These are phyloP conservation scores for Clarias pachynema DNA, from an alignment of 2,797 vertebrate species.

Conservation along the genomic window DNA sequence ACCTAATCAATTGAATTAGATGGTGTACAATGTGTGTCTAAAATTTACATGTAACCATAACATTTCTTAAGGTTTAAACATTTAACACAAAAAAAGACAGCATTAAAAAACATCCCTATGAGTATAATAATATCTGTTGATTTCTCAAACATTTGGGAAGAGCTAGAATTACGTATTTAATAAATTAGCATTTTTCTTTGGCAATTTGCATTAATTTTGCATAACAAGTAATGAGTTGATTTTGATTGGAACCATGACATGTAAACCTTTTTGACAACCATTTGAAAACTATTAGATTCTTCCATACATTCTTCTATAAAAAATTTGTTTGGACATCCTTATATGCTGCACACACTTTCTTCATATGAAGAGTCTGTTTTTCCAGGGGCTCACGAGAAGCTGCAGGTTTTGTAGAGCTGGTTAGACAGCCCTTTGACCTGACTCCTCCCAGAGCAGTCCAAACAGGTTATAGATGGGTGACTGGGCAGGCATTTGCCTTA, in stretches of 20 bases:
- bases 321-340: background rate
- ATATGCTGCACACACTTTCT: background rate
- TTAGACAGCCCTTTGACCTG: constrained; percentile 4
- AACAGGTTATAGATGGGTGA: constrained; percentile 85
- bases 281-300: background rate
- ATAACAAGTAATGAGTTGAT: background rate
- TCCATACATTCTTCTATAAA: background rate
- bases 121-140: background rate
- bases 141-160: background rate
- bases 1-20: background rate
- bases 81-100: too few relatives aligned
- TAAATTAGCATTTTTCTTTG: background rate
- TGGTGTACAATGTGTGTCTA: background rate
- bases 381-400: too few relatives aligned
- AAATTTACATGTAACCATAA: background rate
- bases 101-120: background rate
- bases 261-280: background rate
- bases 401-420: constrained; percentile 36
- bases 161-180: background rate
- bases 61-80: background rate
- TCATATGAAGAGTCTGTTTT: background rate
- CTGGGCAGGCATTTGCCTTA: constrained; percentile 70
- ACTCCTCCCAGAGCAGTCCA: background rate
- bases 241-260: background rate
- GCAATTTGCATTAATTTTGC: background rate